phyloP scores from a whole-genome alignment of 2,888 invertebrate species.

The Heliothis peltigera region DNA sequence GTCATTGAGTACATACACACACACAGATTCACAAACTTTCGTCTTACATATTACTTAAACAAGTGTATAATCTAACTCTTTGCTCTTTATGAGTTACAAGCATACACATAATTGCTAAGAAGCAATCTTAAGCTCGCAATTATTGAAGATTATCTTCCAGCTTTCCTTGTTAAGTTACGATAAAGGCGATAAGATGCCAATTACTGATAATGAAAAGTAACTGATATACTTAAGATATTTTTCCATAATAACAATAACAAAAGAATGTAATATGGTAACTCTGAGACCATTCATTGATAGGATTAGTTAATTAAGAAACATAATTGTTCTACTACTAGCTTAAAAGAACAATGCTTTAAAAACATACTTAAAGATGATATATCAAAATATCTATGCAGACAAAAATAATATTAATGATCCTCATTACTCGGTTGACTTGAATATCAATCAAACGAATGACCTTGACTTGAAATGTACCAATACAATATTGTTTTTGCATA shows the following conservation, averaged over 20 bases:
- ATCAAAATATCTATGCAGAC: background rate
- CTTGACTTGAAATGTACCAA: constrained; percentile 50
- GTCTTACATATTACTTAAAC: too few relatives aligned
- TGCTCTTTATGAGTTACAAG: background rate
- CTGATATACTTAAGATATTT: background rate
- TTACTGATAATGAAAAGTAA: background rate
- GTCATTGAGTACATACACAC: too few relatives aligned
- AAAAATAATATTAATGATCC: constrained; percentile 38
- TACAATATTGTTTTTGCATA: constrained; percentile 52
- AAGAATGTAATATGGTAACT: too few relatives aligned
- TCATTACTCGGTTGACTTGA: constrained; percentile 40
- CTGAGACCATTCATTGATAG: too few relatives aligned
- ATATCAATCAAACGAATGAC: constrained; percentile 53
- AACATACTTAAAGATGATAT: background rate
- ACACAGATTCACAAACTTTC: too few relatives aligned
- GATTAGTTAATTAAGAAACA: too few relatives aligned
- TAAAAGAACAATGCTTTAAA: constrained; percentile 21
- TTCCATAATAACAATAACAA: too few relatives aligned
- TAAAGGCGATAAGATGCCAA: background rate
- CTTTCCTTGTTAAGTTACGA: background rate
- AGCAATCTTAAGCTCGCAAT: constrained; percentile 6
- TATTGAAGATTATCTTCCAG: constrained; percentile 3
- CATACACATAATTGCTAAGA: constrained; percentile 1
- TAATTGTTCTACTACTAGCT: too few relatives aligned
- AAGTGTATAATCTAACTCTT: background rate